A percentile compares a stretch with the other conserved stretches of the same genome.
Conservation (phyloP, 2,113 vertebrate genomes). For the Genyomyrus donnyi region DNA sequence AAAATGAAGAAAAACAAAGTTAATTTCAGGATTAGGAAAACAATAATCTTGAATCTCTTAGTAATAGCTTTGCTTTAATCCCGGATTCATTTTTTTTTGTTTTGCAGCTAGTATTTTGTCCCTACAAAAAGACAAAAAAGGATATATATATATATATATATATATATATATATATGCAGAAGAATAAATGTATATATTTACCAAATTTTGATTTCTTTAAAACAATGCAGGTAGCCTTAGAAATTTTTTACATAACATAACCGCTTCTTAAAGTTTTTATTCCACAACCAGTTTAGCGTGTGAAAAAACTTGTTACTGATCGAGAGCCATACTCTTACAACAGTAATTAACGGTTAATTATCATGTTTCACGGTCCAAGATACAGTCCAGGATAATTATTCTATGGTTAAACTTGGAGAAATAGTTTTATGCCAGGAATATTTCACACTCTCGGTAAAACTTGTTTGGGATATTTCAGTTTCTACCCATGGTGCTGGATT, state of each 20-base stretch:
- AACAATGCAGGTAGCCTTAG: neutral
- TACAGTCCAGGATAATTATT: neutral
- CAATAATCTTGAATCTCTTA: neutral
- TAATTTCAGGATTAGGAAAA: neutral
- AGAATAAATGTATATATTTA: too few relatives aligned
- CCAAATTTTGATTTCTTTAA: neutral
- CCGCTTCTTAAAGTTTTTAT: neutral
- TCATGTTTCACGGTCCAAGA: neutral
- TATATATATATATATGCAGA: neutral
- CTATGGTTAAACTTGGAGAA: neutral
- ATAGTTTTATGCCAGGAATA: neutral
- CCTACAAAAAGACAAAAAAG: neutral
- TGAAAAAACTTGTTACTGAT: neutral
- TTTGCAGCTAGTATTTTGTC: neutral
- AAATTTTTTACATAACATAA: neutral
- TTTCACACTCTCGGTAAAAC: neutral
- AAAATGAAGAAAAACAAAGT: neutral
- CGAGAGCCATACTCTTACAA: neutral
- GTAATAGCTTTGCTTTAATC: slow-evolving; percentile 10
- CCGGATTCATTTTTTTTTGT: neutral
- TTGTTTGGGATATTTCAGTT: neutral
- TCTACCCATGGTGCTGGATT: neutral
- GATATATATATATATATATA: neutral
- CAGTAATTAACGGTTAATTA: neutral
- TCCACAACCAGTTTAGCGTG: neutral